A percentile compares a stretch with the other conserved stretches of the same genome.
Evolutionary conservation across 2,888 invertebrate genomes (phyloP).

Genomic region (Dione vanillae): DNA sequence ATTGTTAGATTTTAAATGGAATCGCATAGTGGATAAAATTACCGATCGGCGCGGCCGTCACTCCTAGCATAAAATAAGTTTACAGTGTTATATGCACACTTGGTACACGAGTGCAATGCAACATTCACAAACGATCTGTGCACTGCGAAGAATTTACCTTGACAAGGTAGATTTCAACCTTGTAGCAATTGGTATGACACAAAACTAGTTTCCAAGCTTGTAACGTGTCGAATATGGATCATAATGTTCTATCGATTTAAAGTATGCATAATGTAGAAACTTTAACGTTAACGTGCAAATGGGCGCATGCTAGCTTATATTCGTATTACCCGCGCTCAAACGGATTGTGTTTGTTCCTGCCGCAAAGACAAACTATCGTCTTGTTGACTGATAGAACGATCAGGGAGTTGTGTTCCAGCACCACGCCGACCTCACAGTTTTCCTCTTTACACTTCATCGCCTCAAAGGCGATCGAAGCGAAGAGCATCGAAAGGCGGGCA

Average conservation of each 20-base stretch:
- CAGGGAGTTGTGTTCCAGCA: conserved; percentile 80
- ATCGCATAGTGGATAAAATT: conserved; percentile 55
- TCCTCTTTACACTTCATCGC: conserved; percentile 85
- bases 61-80: conserved; percentile 41
- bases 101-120: conserved; percentile 29
- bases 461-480: conserved; percentile 81
- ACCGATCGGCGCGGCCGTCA: conserved; percentile 57
- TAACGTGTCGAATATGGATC: conserved; percentile 36
- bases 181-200: conserved; percentile 62
- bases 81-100: conserved; percentile 13
- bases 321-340: conserved; percentile 81
- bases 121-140: conserved; percentile 46
- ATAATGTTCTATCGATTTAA: conserved; percentile 34
- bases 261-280: not conserved
- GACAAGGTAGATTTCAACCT: conserved; percentile 72
- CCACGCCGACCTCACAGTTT: conserved; percentile 83
- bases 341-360: conserved; percentile 76
- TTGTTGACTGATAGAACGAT: conserved; percentile 81
- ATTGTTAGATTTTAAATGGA: conserved; percentile 68
- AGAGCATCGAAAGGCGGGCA: conserved; percentile 80
- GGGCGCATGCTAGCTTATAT: not conserved
- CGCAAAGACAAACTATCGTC: conserved; percentile 82
- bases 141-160: conserved; percentile 63
- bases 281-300: conserved; percentile 7
- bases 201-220: conserved; percentile 59